These are phyloP conservation scores for Leucopsar rothschildi DNA, from an alignment of 2,113 vertebrate genomes.

Conservation along the genomic window DNA sequence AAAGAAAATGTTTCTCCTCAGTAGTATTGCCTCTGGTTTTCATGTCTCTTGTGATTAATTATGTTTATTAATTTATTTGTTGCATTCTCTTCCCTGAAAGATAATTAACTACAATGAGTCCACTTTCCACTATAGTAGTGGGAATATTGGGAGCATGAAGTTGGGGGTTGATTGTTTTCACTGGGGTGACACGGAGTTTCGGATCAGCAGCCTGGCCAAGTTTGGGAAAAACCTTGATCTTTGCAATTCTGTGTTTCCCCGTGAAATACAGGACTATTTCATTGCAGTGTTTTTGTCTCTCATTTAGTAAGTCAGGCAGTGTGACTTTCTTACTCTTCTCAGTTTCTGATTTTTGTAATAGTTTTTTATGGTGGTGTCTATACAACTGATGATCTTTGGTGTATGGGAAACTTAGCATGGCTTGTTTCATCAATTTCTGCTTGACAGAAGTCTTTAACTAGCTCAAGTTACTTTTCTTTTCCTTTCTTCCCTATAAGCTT, in stretches of 20 bases:
- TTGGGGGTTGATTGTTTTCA: neutral
- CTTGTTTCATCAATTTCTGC: neutral
- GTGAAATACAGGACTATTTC: neutral
- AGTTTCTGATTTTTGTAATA: neutral
- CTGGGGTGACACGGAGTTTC: neutral
- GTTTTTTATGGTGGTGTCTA: neutral
- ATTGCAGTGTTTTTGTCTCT: neutral
- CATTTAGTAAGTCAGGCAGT: neutral
- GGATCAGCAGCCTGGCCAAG: neutral
- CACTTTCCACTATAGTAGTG: neutral
- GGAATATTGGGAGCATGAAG: neutral
- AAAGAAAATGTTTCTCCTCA: neutral
- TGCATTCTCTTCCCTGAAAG: neutral
- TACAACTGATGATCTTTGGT: neutral
- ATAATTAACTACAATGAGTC: neutral
- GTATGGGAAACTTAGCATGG: neutral
- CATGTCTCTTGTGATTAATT: neutral
- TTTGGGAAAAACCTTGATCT: neutral
- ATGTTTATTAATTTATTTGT: neutral
- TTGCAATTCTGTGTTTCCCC: neutral
- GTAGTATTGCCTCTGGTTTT: neutral
- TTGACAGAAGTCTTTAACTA: neutral
- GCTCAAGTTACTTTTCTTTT: neutral
- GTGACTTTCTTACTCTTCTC: neutral
- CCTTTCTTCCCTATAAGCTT: neutral